Evolutionary conservation across 2,888 invertebrate species (phyloP).

Genomic region (Tipula lateralis): DNA sequence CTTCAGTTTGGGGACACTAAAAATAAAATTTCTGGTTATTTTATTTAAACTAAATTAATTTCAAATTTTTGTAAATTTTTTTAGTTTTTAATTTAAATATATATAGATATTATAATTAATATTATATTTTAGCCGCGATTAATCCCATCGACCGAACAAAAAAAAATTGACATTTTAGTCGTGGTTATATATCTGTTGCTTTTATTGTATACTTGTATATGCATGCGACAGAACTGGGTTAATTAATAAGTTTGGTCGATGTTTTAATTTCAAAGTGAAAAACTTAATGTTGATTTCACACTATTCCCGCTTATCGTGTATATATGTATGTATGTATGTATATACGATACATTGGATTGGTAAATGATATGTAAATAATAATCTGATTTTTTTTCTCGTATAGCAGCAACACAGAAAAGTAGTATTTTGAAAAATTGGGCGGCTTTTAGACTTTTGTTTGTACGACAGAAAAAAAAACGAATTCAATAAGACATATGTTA

Average conservation of each 20-base stretch:
- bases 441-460: background rate
- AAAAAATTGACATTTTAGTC: background rate
- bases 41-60: background rate
- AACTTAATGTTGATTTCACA: background rate
- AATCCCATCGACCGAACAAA: background rate
- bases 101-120: background rate
- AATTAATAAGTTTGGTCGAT: background rate
- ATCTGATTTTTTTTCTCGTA: background rate
- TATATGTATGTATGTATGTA: background rate
- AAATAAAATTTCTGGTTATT: background rate
- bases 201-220: no score
- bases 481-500: background rate
- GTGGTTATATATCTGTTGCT: background rate
- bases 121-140: background rate
- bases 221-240: background rate
- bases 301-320: background rate
- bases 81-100: background rate
- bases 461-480: background rate
- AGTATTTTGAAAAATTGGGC: slow-evolving; percentile 1
- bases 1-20: background rate
- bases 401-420: background rate
- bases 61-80: background rate
- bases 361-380: slow-evolving; percentile 5
- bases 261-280: background rate
- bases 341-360: background rate